These are phyloP conservation scores for Microtus pennsylvanicus DNA, from an alignment of 2,113 vertebrate species.

Conservation along the genomic window DNA sequence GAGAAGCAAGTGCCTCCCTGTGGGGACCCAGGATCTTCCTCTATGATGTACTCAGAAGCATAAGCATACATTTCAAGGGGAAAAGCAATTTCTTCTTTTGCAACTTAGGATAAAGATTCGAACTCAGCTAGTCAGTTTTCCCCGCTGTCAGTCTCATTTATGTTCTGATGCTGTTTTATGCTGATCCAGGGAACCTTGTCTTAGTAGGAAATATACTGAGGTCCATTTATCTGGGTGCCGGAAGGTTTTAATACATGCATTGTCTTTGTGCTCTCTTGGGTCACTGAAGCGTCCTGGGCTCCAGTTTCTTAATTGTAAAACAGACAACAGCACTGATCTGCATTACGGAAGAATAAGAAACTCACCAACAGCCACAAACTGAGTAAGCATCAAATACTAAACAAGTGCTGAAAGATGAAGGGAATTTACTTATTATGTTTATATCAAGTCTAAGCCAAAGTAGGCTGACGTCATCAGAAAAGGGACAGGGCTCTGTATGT, in stretches of 20 bases:
- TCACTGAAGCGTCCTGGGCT: conserved; percentile 9
- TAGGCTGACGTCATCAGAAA: background rate
- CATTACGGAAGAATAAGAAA: conserved; percentile 38
- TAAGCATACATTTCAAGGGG: background rate
- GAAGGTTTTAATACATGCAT: background rate
- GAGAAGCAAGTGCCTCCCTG: background rate
- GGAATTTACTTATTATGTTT: background rate
- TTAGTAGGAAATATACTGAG: background rate
- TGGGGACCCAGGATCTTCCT: background rate
- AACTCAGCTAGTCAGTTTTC: background rate
- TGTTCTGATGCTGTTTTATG: background rate
- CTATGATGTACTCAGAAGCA: background rate
- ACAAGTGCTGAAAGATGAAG: conserved; percentile 36
- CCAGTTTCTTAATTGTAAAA: conserved; percentile 52
- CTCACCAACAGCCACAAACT: background rate
- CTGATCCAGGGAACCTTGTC: background rate
- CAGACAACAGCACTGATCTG: background rate
- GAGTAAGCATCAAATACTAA: background rate
- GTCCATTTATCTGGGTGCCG: background rate
- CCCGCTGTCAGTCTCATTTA: background rate
- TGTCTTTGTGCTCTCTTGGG: background rate
- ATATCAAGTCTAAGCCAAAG: conserved; percentile 12
- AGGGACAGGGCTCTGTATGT: background rate
- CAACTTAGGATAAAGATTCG: background rate
- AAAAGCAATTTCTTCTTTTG: background rate